phyloP scores from a whole-genome alignment of 2,888 invertebrate genomes.

The Amphimallon solstitiale region DNA sequence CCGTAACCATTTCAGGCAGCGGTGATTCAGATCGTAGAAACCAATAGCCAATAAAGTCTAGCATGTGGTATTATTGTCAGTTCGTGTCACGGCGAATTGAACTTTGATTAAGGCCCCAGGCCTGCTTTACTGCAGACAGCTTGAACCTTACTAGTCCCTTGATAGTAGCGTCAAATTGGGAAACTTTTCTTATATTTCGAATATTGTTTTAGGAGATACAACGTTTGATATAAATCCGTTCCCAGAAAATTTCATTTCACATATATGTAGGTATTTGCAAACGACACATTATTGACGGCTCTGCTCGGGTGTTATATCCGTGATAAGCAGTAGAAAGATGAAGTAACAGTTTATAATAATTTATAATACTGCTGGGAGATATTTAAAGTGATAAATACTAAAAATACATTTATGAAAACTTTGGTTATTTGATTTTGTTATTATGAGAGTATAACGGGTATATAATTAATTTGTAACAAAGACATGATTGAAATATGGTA shows the following conservation, averaged over 20 bases:
- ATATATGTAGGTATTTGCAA: slow-evolving; percentile 13
- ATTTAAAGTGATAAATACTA: no score
- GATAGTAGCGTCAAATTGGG: slow-evolving; percentile 53
- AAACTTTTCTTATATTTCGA: slow-evolving; percentile 53
- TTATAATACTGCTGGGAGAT: neutral
- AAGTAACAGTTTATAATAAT: neutral
- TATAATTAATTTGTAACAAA: no score
- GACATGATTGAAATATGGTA: no score
- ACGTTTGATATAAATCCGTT: slow-evolving; percentile 36
- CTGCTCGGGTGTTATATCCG: neutral
- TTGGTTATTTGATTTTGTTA: no score
- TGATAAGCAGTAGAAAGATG: neutral
- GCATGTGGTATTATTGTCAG: slow-evolving; percentile 58
- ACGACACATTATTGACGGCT: slow-evolving; percentile 24
- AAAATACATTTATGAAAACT: no score
- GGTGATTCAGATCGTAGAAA: slow-evolving; percentile 45
- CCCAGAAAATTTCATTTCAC: slow-evolving; percentile 34
- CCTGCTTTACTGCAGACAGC: slow-evolving; percentile 51
- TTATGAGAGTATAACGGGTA: no score
- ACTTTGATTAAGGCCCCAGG: slow-evolving; percentile 57
- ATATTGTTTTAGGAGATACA: slow-evolving; percentile 39
- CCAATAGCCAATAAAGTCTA: slow-evolving; percentile 56
- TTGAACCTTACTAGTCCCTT: slow-evolving; percentile 53
- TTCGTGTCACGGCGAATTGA: slow-evolving; percentile 58
- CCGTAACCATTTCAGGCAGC: slow-evolving; percentile 34